Evolutionary conservation across 2,888 invertebrate species (phyloP).

Genomic region (Idaea straminata): DNA sequence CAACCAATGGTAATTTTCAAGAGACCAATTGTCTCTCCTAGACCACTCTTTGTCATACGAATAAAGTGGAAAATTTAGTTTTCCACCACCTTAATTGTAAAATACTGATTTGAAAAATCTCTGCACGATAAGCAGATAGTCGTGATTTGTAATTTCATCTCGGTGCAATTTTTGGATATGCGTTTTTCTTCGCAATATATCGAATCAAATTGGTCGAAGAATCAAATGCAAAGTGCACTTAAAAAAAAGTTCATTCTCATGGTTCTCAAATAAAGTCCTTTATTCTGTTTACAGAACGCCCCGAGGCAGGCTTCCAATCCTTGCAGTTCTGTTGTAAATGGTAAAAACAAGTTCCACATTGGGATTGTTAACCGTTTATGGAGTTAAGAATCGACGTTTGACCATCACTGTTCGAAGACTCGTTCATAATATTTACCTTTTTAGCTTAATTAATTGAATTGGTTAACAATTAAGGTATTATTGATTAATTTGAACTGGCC

Average conservation of each 20-base stretch:
- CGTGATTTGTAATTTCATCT: too few relatives aligned
- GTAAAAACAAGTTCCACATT: background rate
- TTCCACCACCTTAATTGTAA: too few relatives aligned
- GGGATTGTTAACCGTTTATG: background rate
- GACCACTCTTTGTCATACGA: too few relatives aligned
- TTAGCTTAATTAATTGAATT: background rate
- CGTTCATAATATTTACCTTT: background rate
- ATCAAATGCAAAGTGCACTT: too few relatives aligned
- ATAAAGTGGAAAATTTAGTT: too few relatives aligned
- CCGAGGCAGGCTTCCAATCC: background rate
- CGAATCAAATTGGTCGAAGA: too few relatives aligned
- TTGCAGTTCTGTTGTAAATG: background rate
- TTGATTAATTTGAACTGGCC: background rate
- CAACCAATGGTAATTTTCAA: too few relatives aligned
- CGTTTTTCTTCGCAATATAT: too few relatives aligned
- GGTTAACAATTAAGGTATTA: background rate
- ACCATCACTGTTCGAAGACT: background rate
- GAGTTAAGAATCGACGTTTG: background rate
- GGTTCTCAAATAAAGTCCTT: conserved; percentile 8
- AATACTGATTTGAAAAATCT: too few relatives aligned
- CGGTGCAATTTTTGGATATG: too few relatives aligned
- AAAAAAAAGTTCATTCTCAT: background rate
- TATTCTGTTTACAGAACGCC: conserved; percentile 17
- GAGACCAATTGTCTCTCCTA: too few relatives aligned
- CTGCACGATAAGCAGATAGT: too few relatives aligned